Conservation (phyloP, 2,888 invertebrate species). For the Mongoloraphidia duomilia region DNA sequence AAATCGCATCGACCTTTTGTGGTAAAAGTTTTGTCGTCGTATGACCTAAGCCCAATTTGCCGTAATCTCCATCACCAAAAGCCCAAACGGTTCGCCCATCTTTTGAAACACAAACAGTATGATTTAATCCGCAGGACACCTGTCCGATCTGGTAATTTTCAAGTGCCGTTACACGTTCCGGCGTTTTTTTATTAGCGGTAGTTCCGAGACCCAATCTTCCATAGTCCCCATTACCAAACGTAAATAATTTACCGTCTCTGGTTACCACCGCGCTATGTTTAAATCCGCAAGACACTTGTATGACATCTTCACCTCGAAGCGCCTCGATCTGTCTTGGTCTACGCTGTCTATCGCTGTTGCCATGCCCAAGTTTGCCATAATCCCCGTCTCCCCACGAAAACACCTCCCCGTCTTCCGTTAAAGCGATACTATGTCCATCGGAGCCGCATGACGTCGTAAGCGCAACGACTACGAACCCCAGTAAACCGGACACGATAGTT, state of each 20-base stretch:
- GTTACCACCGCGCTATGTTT: constrained; percentile 51
- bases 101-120: constrained; percentile 42
- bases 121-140: constrained; percentile 46
- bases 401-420: constrained; percentile 50
- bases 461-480: constrained; percentile 48
- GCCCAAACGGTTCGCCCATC: constrained; percentile 45
- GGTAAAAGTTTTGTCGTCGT: constrained; percentile 32
- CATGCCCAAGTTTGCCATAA: constrained; percentile 50
- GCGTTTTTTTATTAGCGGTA: constrained; percentile 43
- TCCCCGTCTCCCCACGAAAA: constrained; percentile 54
- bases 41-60: constrained; percentile 39
- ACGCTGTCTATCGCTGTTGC: constrained; percentile 45
- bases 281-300: constrained; percentile 45
- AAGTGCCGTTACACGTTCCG: constrained; percentile 38
- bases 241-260: constrained; percentile 44
- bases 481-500: constrained; percentile 41
- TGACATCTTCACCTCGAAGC: constrained; percentile 42
- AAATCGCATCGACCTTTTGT: constrained; percentile 38
- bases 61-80: constrained; percentile 51
- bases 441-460: constrained; percentile 47
- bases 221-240: constrained; percentile 51
- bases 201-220: constrained; percentile 43
- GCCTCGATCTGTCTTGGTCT: constrained; percentile 47
- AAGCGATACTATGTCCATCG: constrained; percentile 47
- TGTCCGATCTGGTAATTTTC: constrained; percentile 35